phyloP scores from a whole-genome alignment of 2,113 vertebrate species.

The Ageneiosus marmoratus region DNA sequence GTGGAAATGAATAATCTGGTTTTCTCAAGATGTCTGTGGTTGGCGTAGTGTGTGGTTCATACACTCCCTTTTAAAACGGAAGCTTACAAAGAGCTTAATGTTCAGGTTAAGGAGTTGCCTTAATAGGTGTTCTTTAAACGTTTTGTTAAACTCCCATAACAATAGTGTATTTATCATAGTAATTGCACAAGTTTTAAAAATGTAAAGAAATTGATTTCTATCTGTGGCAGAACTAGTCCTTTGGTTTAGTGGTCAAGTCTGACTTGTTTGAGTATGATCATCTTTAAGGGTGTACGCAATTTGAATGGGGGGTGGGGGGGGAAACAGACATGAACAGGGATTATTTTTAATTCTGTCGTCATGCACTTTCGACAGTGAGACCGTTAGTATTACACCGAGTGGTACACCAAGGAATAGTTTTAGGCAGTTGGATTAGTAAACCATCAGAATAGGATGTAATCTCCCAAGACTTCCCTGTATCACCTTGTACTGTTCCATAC shows the following conservation, averaged over 20 bases:
- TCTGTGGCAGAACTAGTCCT: conserved; percentile 5
- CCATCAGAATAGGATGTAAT: not conserved
- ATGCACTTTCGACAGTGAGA: conserved; percentile 50
- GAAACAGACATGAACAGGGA: not conserved
- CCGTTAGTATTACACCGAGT: conserved; percentile 49
- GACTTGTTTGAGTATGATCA: conserved; percentile 2
- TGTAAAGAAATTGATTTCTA: conserved; percentile 3
- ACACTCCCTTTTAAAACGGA: conserved; percentile 37
- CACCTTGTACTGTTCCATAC: not conserved
- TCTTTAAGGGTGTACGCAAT: not conserved
- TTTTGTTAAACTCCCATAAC: conserved; percentile 30
- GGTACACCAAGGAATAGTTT: conserved; percentile 14
- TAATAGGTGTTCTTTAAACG: conserved; percentile 66
- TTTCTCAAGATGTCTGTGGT: conserved; percentile 33
- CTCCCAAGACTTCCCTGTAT: not conserved
- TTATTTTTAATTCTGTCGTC: conserved; percentile 43
- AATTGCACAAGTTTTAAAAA: conserved; percentile 35
- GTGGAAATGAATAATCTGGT: conserved; percentile 35
- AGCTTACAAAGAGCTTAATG: conserved; percentile 37
- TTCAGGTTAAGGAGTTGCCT: conserved; percentile 69
- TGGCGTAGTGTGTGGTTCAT: conserved; percentile 7
- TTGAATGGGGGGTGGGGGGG: conserved; percentile 57
- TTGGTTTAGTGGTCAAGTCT: not conserved
- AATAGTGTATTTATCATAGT: conserved; percentile 48
- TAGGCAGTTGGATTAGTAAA: not conserved